Conservation (phyloP, 92 coral and sea anemone species). For the Palythoa grandis region DNA sequence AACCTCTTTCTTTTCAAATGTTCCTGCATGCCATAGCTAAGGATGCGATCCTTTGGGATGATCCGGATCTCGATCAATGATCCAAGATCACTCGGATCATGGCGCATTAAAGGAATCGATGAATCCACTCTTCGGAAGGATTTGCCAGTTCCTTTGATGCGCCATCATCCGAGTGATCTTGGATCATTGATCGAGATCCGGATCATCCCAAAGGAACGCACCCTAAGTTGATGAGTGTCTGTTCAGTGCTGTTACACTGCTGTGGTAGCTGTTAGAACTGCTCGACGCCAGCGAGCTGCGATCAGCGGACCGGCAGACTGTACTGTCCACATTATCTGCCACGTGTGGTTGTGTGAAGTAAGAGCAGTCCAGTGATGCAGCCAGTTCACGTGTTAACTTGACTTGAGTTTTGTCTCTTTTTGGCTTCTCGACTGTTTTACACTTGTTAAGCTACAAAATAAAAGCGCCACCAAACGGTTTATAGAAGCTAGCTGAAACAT, state of each 20-base stretch:
- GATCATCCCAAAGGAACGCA: too few species aligned
- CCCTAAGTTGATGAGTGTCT: neutral
- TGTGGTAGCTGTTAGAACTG: slow-evolving; percentile 11
- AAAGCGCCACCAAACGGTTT: neutral
- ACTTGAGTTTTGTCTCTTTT: neutral
- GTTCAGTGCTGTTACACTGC: slow-evolving; percentile 9
- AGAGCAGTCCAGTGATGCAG: neutral
- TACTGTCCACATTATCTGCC: neutral
- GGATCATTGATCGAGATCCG: too few species aligned
- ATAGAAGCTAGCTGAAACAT: neutral
- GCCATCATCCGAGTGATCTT: too few species aligned
- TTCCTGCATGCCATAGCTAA: too few species aligned
- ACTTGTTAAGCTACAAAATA: slow-evolving; percentile 27
- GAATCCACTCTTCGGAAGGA: too few species aligned
- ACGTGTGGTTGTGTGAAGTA: neutral
- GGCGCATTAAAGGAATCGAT: too few species aligned
- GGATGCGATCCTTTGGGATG: too few species aligned
- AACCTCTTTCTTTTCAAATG: too few species aligned
- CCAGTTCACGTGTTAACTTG: neutral
- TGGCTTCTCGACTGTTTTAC: slow-evolving; percentile 1
- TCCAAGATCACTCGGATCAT: too few species aligned
- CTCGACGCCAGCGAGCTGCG: slow-evolving; percentile 3
- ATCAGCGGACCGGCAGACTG: slow-evolving; percentile 5
- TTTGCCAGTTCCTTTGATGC: too few species aligned
- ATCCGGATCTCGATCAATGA: too few species aligned